Percentiles rank a stretch among this genome's conserved stretches.
These are phyloP conservation scores for Corythornis vintsioides DNA, from an alignment of 2,113 vertebrate species.

Conservation along the genomic window DNA sequence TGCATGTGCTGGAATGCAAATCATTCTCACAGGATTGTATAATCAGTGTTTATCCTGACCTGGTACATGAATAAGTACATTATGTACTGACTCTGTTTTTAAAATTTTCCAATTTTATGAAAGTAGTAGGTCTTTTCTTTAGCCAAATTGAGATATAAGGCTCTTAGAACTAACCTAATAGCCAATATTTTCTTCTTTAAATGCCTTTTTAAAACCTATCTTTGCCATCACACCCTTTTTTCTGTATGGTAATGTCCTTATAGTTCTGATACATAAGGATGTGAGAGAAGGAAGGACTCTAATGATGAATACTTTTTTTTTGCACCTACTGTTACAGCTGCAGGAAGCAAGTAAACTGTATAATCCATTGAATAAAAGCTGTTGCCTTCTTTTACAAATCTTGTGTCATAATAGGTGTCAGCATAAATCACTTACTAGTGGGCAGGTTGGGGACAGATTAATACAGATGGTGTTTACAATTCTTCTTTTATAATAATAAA, in stretches of 20 bases:
- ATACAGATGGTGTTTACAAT: constrained; percentile 48
- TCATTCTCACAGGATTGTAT: background rate
- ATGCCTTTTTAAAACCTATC: background rate
- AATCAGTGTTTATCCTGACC: constrained; percentile 12
- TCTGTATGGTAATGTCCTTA: background rate
- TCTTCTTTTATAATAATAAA: constrained; percentile 54
- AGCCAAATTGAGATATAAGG: background rate
- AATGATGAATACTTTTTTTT: background rate
- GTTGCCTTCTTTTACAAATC: constrained; percentile 7
- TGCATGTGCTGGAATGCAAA: constrained; percentile 22
- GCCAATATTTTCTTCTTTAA: background rate
- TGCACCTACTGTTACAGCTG: background rate
- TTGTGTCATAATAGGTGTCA: constrained; percentile 3
- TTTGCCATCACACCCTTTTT: background rate
- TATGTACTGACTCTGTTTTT: background rate
- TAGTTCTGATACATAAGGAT: background rate
- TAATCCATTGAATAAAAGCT: background rate
- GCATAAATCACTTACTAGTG: constrained; percentile 48
- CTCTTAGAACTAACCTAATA: background rate
- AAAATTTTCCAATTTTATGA: background rate
- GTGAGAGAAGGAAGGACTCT: background rate
- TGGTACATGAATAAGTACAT: background rate
- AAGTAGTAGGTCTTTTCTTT: background rate
- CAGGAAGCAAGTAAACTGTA: background rate
- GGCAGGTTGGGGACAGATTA: constrained; percentile 35